phyloP scores from a whole-genome alignment of 2,797 vertebrate genomes.

The Lacerta agilis region DNA sequence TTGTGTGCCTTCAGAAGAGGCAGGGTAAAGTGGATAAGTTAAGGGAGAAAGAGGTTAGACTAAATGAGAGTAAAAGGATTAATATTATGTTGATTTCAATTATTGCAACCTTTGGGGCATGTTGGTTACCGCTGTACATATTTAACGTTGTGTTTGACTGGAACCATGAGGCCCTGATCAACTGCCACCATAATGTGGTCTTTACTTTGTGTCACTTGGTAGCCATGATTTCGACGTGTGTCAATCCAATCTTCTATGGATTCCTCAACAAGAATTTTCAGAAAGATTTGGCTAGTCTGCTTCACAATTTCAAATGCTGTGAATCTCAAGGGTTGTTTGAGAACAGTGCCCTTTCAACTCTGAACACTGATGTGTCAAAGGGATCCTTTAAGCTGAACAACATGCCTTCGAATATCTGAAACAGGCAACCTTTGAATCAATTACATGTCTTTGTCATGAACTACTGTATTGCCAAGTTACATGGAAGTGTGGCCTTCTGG shows the following conservation, averaged over 20 bases:
- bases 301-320: constrained; percentile 68
- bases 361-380: constrained; percentile 73
- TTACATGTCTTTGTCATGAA: neutral
- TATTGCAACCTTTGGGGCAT: constrained; percentile 84
- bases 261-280: constrained; percentile 81
- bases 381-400: constrained; percentile 69
- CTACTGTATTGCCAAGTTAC: neutral
- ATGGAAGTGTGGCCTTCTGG: constrained; percentile 12
- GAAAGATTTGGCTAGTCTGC: constrained; percentile 73
- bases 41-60: constrained; percentile 74
- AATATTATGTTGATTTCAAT: constrained; percentile 85
- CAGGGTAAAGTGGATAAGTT: constrained; percentile 74
- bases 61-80: constrained; percentile 84
- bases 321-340: constrained; percentile 70
- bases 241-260: constrained; percentile 86
- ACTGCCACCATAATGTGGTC: constrained; percentile 75
- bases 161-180: constrained; percentile 75
- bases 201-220: constrained; percentile 82
- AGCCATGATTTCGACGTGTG: constrained; percentile 88
- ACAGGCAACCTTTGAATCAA: neutral
- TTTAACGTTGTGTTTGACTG: constrained; percentile 89
- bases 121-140: constrained; percentile 89
- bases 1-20: constrained; percentile 78
- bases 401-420: constrained; percentile 55
- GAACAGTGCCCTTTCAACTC: constrained; percentile 74